Evolutionary conservation across 2,113 vertebrate genomes (phyloP).

Genomic region (Passer montanus): DNA sequence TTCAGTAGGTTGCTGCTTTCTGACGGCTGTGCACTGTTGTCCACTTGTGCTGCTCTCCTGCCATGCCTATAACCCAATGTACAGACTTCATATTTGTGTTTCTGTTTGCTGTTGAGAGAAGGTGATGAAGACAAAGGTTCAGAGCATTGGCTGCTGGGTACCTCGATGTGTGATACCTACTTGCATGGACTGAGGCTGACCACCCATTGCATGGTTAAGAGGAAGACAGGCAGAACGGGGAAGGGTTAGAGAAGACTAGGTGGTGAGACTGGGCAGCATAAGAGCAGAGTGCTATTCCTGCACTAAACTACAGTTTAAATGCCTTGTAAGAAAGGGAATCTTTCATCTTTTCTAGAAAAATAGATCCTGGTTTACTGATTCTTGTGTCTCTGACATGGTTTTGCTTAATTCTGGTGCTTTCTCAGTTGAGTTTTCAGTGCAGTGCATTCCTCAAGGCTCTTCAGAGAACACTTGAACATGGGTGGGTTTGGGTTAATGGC

Average conservation of each 20-base stretch:
- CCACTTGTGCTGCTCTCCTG: background rate
- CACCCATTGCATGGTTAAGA: fast-evolving
- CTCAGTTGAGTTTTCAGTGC: background rate
- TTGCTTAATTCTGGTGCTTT: background rate
- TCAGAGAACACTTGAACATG: fast-evolving
- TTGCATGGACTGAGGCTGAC: fast-evolving
- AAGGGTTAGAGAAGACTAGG: background rate
- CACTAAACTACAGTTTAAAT: background rate
- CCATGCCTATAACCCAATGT: background rate
- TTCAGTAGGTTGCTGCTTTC: background rate
- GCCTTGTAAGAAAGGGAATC: background rate
- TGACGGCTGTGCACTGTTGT: background rate
- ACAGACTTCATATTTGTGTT: background rate
- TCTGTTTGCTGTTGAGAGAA: background rate
- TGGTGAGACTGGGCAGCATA: background rate
- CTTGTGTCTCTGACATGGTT: fast-evolving
- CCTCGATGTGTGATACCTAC: fast-evolving
- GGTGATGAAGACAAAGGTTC: background rate
- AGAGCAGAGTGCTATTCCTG: background rate
- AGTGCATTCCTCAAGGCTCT: background rate
- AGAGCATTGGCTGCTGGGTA: background rate
- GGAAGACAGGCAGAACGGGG: background rate
- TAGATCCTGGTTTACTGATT: background rate
- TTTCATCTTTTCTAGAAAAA: background rate
- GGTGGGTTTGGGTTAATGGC: background rate